These are phyloP conservation scores for Ceratina australensis DNA, from an alignment of 1,140 invertebrate species.

Conservation along the genomic window DNA sequence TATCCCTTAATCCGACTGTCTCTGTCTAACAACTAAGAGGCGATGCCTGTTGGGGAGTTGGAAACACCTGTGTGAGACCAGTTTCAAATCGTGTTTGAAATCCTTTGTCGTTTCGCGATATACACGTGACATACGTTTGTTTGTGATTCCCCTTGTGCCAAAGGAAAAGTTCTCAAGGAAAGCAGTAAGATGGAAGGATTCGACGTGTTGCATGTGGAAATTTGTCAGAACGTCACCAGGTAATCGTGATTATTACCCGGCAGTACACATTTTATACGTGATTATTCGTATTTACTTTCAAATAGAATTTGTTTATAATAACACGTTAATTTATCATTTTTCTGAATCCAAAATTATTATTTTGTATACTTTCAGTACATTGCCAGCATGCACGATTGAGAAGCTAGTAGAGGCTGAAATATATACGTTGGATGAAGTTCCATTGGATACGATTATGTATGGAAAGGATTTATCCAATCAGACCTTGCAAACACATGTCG, in stretches of 20 bases:
- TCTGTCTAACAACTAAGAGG: too few species aligned
- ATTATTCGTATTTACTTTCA: not conserved
- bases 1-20: too few species aligned
- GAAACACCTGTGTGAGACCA: constrained; percentile 16
- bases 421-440: constrained; percentile 43
- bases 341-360: not conserved
- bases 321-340: constrained; percentile 2
- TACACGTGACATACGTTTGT: not conserved
- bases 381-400: constrained; percentile 53
- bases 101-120: not conserved
- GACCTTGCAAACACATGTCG: constrained; percentile 64
- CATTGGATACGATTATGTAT: constrained; percentile 54
- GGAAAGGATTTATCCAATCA: constrained; percentile 53
- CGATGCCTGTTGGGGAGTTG: too few species aligned
- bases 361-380: constrained; percentile 58
- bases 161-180: not conserved
- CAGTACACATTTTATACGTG: not conserved
- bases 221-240: constrained; percentile 71
- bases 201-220: constrained; percentile 69
- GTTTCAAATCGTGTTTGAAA: constrained; percentile 28
- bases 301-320: not conserved
- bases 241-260: constrained; percentile 30
- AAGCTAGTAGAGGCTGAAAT: constrained; percentile 62
- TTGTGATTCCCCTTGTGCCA: too few species aligned
- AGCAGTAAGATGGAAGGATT: constrained; percentile 51